Evolutionary conservation across 2,113 vertebrate species (phyloP).

Genomic region (Diadophis punctatus): DNA sequence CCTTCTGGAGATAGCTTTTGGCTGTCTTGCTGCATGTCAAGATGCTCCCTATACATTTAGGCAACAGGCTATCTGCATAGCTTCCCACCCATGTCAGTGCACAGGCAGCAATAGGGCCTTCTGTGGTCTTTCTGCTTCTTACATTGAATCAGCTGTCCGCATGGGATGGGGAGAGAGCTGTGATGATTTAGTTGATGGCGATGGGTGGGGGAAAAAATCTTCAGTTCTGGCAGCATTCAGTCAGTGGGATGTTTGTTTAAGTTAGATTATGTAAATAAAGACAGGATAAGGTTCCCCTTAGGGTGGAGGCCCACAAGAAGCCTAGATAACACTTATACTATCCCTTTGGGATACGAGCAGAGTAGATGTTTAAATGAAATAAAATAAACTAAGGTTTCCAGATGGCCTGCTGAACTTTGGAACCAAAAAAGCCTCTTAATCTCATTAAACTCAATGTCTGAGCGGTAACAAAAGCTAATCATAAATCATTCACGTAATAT

Average conservation of each 20-base stretch:
- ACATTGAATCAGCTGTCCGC: constrained; percentile 1
- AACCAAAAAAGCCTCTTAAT: not conserved
- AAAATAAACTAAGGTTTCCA: constrained; percentile 19
- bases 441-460: not conserved
- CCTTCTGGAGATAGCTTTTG: not conserved
- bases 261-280: constrained; percentile 17
- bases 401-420: not conserved
- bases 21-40: not conserved
- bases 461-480: not conserved
- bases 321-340: constrained; percentile 16
- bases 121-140: constrained; percentile 4
- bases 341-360: not conserved
- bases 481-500: not conserved
- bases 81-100: not conserved
- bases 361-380: constrained; percentile 3
- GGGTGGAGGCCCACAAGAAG: not conserved
- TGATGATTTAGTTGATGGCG: not conserved
- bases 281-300: constrained; percentile 4
- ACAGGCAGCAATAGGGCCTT: not conserved
- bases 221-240: constrained; percentile 6
- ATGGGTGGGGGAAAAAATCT: not conserved
- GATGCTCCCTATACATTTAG: not conserved
- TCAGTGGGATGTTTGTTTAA: constrained; percentile 7
- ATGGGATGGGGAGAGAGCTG: not conserved
- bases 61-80: not conserved